These are phyloP conservation scores for Berghia stephanieae DNA, from an alignment of 1,140 invertebrate species.

Conservation along the genomic window DNA sequence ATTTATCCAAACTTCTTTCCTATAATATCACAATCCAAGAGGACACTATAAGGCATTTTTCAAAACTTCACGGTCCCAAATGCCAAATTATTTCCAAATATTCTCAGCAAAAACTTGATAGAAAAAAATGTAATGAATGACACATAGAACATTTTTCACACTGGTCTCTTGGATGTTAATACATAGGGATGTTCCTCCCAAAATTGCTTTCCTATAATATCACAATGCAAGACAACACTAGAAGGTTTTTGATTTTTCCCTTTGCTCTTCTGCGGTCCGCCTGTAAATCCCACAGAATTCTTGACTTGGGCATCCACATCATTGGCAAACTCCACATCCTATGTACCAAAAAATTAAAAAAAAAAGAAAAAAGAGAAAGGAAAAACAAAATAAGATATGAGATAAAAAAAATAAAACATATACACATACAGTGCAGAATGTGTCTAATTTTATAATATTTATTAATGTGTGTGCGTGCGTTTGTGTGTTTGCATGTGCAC, in stretches of 20 bases:
- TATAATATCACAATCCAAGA: conserved; percentile 79
- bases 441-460: too few species aligned
- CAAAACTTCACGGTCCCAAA: too few species aligned
- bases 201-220: conserved; percentile 87
- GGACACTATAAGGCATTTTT: conserved; percentile 19
- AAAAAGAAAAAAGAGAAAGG: not conserved
- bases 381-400: too few species aligned
- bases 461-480: too few species aligned
- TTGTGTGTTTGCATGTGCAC: too few species aligned
- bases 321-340: not conserved
- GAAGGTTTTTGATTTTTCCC: conserved; percentile 18
- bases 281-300: conserved; percentile 26
- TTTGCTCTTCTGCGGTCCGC: conserved; percentile 28
- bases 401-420: too few species aligned
- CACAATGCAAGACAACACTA: conserved; percentile 65
- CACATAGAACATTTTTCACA: too few species aligned
- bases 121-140: too few species aligned
- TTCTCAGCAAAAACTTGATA: too few species aligned
- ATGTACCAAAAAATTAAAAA: not conserved
- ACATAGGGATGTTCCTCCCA: conserved; percentile 81
- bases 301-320: conserved; percentile 4
- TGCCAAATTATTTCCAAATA: too few species aligned
- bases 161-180: conserved; percentile 50
- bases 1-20: too few species aligned
- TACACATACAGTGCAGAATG: too few species aligned